Conservation (phyloP, 2,113 vertebrate species). For the Camelus bactrianus region DNA sequence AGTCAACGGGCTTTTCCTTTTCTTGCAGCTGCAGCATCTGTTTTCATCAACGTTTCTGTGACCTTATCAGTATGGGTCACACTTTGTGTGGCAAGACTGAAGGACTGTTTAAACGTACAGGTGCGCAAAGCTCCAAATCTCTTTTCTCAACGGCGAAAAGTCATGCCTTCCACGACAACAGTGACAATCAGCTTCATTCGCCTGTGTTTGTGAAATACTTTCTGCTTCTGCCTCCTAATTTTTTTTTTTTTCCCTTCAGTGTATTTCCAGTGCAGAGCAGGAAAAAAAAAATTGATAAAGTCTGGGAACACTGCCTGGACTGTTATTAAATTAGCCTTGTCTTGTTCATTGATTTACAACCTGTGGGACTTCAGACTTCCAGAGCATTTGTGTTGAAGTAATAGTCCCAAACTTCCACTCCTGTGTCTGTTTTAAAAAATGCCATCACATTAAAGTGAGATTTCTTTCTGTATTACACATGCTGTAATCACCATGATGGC, state of each 20-base stretch:
- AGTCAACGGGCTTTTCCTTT: rapidly evolving
- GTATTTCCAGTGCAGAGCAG: background rate
- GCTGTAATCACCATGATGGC: background rate
- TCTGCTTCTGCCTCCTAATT: background rate
- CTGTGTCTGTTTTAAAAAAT: background rate
- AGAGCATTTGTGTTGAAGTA: too few species aligned
- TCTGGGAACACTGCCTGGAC: background rate
- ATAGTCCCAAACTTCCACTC: background rate
- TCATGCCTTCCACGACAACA: too few species aligned
- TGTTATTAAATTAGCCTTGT: conserved; percentile 10
- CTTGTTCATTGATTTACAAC: background rate
- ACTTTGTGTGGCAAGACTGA: too few species aligned
- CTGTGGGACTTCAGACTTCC: background rate
- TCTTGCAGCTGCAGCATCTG: rapidly evolving
- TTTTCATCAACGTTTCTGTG: background rate
- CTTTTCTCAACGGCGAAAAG: background rate
- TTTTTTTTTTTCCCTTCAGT: rapidly evolving
- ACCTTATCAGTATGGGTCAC: background rate
- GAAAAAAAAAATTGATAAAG: background rate
- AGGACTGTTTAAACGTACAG: background rate
- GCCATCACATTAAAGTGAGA: rapidly evolving
- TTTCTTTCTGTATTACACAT: background rate
- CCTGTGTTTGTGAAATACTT: background rate
- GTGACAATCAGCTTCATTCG: background rate
- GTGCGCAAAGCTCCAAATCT: background rate